Base-by-base conservation (phyloP, 2,888 invertebrate species). In the Sesia apiformis region DNA sequence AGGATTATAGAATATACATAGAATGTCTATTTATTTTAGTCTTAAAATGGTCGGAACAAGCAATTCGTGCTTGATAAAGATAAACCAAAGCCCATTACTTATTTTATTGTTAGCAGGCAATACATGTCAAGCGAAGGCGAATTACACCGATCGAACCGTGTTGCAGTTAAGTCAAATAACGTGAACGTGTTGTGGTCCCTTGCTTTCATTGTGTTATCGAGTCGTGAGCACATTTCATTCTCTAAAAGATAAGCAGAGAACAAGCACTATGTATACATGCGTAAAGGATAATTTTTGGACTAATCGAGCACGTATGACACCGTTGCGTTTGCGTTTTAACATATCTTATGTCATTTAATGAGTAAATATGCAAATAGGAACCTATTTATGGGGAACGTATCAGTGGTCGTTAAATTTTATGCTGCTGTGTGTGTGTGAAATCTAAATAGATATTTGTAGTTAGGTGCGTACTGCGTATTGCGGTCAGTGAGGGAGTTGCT, bases 201-300 rank as follows among this genome's bases (percentile, higher is more conserved):
- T 69, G 74, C 72, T 76, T 79, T 78, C 74, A 79, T 78, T 78
- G 76, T 81, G 67, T 65, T 75, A 74, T 76, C 74, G 69, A 69
- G 67, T 81, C 78, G 77, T 81, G 80, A 81, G 76, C 64, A 68
- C 73, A 75, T 74, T n/a, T 76, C 69, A 69, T 66, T 72, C 70
- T 77, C 71, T 72, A 73, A 77, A 74, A 72, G 69, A 69, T 64
- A 72, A 69, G 61, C 65, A 64, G 69, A 67, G 72, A 72, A 65
- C 64, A 66, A 23, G 23, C 23, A 62, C 61, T 60, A 69, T 67
- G 65, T 66, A 42, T 42, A 67, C 65, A 64, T 66, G 57, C 57
- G 56, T 58, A 62, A 62, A 59, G 63, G 63, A 60, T 64, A 23
- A 23, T 23, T 23, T 23, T 23, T 23, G 23, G 23, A 23, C 23